A percentile compares a stretch with the other conserved stretches of the same genome.
Conservation (phyloP, 1,140 invertebrate species). For the Carposina sasakii region DNA sequence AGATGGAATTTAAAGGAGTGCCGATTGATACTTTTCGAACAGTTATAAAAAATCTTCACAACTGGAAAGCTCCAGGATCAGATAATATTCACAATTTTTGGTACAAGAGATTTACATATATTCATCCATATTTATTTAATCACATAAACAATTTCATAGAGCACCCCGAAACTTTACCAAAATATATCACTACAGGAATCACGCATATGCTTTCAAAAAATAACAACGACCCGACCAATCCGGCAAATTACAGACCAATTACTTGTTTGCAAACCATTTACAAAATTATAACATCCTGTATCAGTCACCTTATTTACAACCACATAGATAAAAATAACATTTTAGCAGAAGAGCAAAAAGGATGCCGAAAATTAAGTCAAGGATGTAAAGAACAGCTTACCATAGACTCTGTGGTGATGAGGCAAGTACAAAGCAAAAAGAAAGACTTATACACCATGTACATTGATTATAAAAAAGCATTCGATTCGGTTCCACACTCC, state of each 20-base stretch:
- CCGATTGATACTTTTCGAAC: neutral
- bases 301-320: neutral
- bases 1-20: constrained; percentile 3
- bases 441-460: too few species aligned
- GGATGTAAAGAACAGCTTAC: too few species aligned
- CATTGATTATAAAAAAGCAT: too few species aligned
- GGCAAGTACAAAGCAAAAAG: too few species aligned
- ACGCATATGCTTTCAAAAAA: constrained; percentile 5
- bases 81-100: too few species aligned
- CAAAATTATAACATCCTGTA: constrained; percentile 6
- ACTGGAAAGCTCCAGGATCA: too few species aligned
- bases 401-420: too few species aligned
- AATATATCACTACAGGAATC: constrained; percentile 3
- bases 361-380: neutral
- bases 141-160: constrained; percentile 5
- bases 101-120: too few species aligned
- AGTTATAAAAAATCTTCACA: constrained; percentile 1
- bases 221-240: neutral
- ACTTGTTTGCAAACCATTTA: constrained; percentile 7
- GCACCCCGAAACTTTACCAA: neutral
- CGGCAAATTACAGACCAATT: constrained; percentile 11
- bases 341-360: constrained; percentile 10
- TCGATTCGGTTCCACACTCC: too few species aligned
- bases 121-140: neutral
- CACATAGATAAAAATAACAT: neutral